phyloP scores from a whole-genome alignment of 2,113 vertebrate species.

The Apodemus speciosus region DNA sequence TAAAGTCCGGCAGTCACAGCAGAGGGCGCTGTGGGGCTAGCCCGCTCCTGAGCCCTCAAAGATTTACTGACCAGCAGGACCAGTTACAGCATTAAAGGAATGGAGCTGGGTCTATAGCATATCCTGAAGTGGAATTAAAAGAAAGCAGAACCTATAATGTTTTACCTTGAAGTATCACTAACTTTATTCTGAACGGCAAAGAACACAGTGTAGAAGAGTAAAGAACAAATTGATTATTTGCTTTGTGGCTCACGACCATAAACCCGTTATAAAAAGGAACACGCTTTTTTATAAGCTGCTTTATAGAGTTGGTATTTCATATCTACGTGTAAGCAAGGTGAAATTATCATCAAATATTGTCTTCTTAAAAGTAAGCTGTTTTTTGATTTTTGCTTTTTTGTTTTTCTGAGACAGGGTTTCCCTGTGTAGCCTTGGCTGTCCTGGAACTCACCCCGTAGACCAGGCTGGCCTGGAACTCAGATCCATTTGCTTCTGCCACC shows the following conservation, averaged over 20 bases:
- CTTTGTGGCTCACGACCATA: background rate
- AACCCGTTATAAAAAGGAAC: background rate
- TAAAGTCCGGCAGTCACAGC: slow-evolving; percentile 43
- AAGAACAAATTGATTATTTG: background rate
- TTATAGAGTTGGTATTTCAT: background rate
- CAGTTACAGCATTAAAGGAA: background rate
- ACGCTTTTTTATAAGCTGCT: background rate
- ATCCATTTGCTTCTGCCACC: background rate
- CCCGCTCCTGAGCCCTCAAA: background rate
- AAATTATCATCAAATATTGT: slow-evolving; percentile 33
- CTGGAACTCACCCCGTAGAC: background rate
- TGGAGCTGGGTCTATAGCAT: background rate
- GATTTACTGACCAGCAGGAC: background rate
- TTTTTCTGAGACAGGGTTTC: background rate
- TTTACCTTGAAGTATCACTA: slow-evolving; percentile 40
- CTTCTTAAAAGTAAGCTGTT: background rate
- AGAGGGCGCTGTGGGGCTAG: slow-evolving; percentile 82
- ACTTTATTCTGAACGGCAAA: background rate
- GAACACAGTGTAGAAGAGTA: background rate
- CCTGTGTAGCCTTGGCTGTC: background rate
- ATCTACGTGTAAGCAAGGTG: background rate
- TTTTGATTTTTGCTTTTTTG: background rate
- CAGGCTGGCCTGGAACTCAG: background rate
- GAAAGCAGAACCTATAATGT: background rate
- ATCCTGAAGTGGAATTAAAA: slow-evolving; percentile 9